These are phyloP conservation scores for Melinaea menophilus DNA, from an alignment of 2,888 invertebrate species.

Conservation along the genomic window DNA sequence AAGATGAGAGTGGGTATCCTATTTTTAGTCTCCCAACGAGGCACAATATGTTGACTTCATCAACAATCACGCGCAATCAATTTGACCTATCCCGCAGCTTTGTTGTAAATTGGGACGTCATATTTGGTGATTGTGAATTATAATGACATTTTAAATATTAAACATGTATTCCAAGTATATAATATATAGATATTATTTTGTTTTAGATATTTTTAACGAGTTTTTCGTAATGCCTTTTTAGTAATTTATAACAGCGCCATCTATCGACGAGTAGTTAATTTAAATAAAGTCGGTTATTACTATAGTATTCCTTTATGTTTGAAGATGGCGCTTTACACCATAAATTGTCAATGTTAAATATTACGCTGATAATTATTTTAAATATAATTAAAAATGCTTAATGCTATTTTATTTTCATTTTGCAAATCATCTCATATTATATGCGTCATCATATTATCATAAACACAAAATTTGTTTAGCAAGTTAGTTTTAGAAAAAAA, in stretches of 20 bases:
- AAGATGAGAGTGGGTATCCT: slow-evolving; percentile 39
- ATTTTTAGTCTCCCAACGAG: slow-evolving; percentile 61
- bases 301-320: not conserved
- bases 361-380: not conserved
- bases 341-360: not conserved
- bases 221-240: not conserved
- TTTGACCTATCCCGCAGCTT: slow-evolving; percentile 61
- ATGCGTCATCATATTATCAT: too few relatives aligned
- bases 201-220: too few relatives aligned
- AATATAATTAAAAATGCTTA: not conserved
- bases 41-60: slow-evolving; percentile 49
- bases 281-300: not conserved
- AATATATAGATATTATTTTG: not conserved
- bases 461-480: too few relatives aligned
- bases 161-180: not conserved
- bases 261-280: slow-evolving; percentile 50
- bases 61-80: slow-evolving; percentile 65
- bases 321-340: slow-evolving; percentile 36
- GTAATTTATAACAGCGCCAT: slow-evolving; percentile 42
- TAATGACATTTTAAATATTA: slow-evolving; percentile 16
- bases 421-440: too few relatives aligned
- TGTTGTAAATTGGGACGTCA: slow-evolving; percentile 37
- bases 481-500: too few relatives aligned
- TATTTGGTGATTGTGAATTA: slow-evolving; percentile 22
- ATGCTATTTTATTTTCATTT: not conserved